phyloP scores from a whole-genome alignment of 2,797 vertebrate genomes.

The Notoglanidium macrostoma region DNA sequence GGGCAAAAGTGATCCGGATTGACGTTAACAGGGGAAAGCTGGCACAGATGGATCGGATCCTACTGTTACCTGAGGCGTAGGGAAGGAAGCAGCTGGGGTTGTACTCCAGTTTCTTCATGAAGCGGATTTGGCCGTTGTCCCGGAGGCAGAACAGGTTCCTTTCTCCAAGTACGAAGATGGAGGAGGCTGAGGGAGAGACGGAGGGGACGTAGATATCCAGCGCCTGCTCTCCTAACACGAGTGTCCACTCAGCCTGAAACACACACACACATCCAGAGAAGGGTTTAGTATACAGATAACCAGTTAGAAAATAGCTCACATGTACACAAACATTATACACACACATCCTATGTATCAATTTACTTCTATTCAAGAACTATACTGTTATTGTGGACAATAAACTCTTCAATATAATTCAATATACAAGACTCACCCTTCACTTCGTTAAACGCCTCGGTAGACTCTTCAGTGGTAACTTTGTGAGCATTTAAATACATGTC shows the following conservation, averaged over 20 bases:
- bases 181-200: constrained; percentile 80
- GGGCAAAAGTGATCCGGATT: background rate
- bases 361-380: background rate
- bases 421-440: background rate
- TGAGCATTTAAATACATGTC: background rate
- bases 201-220: constrained; percentile 84
- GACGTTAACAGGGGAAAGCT: background rate
- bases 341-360: background rate
- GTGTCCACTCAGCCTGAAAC: constrained; percentile 89
- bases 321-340: background rate
- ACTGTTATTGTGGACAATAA: background rate
- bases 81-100: constrained; percentile 95
- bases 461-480: background rate
- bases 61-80: constrained; percentile 85
- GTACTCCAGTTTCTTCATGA: constrained; percentile 97
- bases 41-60: background rate
- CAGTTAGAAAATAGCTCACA: constrained; percentile 26
- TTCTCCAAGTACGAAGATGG: constrained; percentile 90
- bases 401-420: background rate
- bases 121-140: constrained; percentile 93
- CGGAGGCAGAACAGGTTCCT: constrained; percentile 93
- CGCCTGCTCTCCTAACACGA: constrained; percentile 92
- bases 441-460: background rate
- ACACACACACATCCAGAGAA: constrained; percentile 32
- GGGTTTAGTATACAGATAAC: background rate